A percentile compares a stretch with the other conserved stretches of the same genome.
These are phyloP conservation scores for Gallinago jamesoni DNA, from an alignment of 2,113 vertebrate genomes.

Conservation along the genomic window DNA sequence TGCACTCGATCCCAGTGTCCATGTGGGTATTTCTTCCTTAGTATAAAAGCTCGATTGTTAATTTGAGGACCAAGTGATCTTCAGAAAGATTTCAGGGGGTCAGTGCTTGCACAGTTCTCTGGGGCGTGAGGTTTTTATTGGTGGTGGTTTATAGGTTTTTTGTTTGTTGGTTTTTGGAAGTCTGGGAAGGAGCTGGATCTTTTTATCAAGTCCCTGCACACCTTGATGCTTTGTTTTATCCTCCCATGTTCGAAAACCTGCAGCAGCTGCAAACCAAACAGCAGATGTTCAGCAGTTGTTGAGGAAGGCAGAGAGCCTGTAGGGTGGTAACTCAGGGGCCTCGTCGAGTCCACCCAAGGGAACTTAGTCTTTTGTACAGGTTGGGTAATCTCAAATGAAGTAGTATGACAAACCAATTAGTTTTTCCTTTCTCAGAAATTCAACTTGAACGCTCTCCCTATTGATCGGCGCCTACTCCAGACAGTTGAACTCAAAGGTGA, in stretches of 20 bases:
- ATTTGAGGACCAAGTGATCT: too few species aligned
- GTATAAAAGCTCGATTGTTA: background rate
- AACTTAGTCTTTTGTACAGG: background rate
- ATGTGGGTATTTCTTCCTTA: background rate
- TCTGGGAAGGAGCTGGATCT: background rate
- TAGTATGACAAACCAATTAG: background rate
- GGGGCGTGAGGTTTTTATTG: background rate
- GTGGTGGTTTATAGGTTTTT: background rate
- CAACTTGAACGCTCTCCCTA: background rate
- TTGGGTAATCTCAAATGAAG: background rate
- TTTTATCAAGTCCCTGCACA: background rate
- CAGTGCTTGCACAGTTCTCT: background rate
- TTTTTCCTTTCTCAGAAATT: background rate
- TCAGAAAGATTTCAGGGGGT: background rate
- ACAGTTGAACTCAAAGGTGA: background rate
- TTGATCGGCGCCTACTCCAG: background rate
- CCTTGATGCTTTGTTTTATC: background rate
- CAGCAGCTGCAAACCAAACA: background rate
- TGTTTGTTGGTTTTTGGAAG: background rate
- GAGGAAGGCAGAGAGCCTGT: background rate
- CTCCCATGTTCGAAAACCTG: fast-evolving
- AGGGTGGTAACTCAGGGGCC: background rate
- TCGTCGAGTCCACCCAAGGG: background rate
- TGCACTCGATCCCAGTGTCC: background rate
- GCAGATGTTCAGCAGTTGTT: background rate